Conservation (phyloP, 2,113 vertebrate species). For the Python bivittatus region DNA sequence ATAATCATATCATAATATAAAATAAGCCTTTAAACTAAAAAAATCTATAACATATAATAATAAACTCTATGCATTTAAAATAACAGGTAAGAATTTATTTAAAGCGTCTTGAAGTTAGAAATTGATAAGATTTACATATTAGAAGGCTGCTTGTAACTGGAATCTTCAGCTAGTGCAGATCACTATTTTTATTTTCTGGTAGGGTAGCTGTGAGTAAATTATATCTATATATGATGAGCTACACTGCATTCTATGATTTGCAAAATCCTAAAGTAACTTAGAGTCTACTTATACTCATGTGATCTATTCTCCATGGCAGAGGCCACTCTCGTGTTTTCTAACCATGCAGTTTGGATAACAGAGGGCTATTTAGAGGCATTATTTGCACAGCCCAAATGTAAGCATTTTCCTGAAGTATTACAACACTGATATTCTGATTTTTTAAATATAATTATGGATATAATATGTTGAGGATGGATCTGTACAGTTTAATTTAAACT, state of each 20-base stretch:
- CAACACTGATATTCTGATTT: neutral
- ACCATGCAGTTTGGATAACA: no score
- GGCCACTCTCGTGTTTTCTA: neutral
- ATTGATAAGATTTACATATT: neutral
- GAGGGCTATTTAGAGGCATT: neutral
- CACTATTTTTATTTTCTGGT: neutral
- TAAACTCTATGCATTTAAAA: neutral
- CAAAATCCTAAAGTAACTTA: neutral
- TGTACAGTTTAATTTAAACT: neutral
- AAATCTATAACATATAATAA: neutral
- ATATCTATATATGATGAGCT: neutral
- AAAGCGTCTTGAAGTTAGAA: neutral
- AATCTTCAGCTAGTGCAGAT: neutral
- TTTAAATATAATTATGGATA: neutral
- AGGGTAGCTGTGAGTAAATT: neutral
- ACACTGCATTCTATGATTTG: neutral
- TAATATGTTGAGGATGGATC: neutral
- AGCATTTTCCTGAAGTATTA: neutral
- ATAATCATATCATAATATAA: neutral
- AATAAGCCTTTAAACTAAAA: neutral
- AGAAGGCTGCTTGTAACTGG: no score
- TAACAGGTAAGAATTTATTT: no score
- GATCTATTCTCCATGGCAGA: no score
- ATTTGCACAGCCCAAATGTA: neutral
- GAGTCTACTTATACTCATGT: neutral